A percentile compares a stretch with the other conserved stretches of the same genome.
Evolutionary conservation across 2,888 invertebrate species (phyloP).

Genomic region (Patella pellucida): DNA sequence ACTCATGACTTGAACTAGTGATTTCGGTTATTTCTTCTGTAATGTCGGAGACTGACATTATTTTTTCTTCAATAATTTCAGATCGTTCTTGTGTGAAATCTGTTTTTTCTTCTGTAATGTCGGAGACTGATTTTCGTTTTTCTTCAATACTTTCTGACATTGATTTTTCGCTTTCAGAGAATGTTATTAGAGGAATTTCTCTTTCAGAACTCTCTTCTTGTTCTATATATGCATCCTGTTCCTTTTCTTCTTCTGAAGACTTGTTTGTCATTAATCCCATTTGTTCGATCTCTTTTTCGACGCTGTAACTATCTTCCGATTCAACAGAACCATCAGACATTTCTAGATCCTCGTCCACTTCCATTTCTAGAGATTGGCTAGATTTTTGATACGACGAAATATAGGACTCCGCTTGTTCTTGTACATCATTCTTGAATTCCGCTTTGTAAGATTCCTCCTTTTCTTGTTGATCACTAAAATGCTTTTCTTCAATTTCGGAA

Average conservation of each 20-base stretch:
- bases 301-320: not conserved
- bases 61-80: not conserved
- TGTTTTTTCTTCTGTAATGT: not conserved
- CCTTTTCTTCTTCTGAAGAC: not conserved
- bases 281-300: not conserved
- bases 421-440: not conserved
- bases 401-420: not conserved
- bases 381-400: not conserved
- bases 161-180: not conserved
- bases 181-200: conserved; percentile 3
- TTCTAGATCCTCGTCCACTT: conserved; percentile 25
- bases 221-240: not conserved
- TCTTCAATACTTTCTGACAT: conserved; percentile 6
- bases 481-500: conserved; percentile 13
- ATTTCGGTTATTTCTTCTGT: not conserved
- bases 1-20: not conserved
- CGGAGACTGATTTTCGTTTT: not conserved
- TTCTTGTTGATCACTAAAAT: not conserved
- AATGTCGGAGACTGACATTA: conserved; percentile 15
- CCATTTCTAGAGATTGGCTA: conserved; percentile 19
- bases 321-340: conserved; percentile 15
- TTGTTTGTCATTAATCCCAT: not conserved
- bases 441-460: not conserved
- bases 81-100: not conserved
- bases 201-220: not conserved